Base-by-base conservation (phyloP, 2,888 invertebrate genomes). In the Oxyteleia sp. region DNA sequence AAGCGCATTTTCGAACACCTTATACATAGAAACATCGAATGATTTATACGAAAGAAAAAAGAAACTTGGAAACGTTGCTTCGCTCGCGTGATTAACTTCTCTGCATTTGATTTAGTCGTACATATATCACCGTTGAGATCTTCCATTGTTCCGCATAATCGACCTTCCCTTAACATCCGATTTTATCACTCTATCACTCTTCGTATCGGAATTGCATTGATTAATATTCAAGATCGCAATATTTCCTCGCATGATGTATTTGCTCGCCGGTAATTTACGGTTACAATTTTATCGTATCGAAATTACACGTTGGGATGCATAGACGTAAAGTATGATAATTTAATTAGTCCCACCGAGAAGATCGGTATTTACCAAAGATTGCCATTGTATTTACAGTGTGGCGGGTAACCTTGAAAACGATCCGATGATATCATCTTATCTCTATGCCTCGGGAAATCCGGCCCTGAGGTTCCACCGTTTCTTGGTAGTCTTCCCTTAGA, bases 131-230 rank as follows among this genome's bases (percentile, higher is more conserved):
- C 10, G 53, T 26, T 45, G 1, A 45, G 16, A 47, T 55, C 69
- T 43, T 13, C 15, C 45, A 64, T 79, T 69, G 79, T 79, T 79
- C 79, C 63, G 79, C 61, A 55, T 71, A 69, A 45, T 55, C 38
- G 79, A 55, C 71, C 71, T 79, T 79, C 79, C 79, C 79, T 69
- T 79, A 79, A 71, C 64, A 79, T 29, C 43, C 49, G 55, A 71
- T 71, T 26, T 79, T 63, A 79, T 79, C 71, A 45, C 8, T n/a
- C 26, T 66, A 68, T 78, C 68, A 26, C 15, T 35, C 51, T 35
- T 43, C 43, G 47, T 32, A 61, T 69, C 61, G 26, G 38, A 76
- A 16, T 57, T 0, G 4, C 51, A 71, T 79, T 64, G 49, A 71
- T 55, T 64, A 57, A 71, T 55, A 79, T 71, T 63, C 71, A 79